phyloP scores from a whole-genome alignment of 1,140 invertebrate species.

The Diabrotica virgifera region DNA sequence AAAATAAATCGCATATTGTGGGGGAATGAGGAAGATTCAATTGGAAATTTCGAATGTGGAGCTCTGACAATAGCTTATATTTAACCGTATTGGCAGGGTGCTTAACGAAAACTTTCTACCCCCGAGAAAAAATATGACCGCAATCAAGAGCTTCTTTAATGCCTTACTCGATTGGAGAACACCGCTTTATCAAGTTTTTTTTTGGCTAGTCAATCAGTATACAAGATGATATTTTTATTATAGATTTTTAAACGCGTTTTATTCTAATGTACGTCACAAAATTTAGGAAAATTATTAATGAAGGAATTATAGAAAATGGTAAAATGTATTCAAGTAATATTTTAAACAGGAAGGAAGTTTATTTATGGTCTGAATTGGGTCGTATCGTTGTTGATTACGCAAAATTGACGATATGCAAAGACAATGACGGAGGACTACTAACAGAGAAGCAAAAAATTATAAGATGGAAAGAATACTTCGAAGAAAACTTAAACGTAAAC shows the following conservation, averaged over 20 bases:
- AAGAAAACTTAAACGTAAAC: no score
- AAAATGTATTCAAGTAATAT: no score
- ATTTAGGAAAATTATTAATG: no score
- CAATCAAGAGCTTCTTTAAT: constrained; percentile 46
- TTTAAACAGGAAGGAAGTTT: no score
- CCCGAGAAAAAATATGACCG: constrained; percentile 43
- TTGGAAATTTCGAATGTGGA: constrained; percentile 34
- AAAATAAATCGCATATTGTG: constrained; percentile 39
- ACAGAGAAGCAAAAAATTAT: no score
- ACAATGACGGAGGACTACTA: no score
- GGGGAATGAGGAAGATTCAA: constrained; percentile 38
- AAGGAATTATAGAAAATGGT: no score
- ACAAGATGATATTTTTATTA: constrained; percentile 8
- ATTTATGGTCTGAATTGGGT: no score
- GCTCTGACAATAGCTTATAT: constrained; percentile 37
- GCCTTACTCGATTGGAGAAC: constrained; percentile 43
- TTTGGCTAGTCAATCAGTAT: constrained; percentile 41
- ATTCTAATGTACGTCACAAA: no score
- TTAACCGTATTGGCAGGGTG: constrained; percentile 37
- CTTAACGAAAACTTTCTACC: constrained; percentile 41
- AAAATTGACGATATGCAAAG: no score
- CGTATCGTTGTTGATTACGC: no score
- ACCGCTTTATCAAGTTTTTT: constrained; percentile 41
- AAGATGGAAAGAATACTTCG: no score
- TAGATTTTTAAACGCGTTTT: constrained; percentile 9